Conservation (phyloP, 2,113 vertebrate species). For the Sapayoa aenigma region DNA sequence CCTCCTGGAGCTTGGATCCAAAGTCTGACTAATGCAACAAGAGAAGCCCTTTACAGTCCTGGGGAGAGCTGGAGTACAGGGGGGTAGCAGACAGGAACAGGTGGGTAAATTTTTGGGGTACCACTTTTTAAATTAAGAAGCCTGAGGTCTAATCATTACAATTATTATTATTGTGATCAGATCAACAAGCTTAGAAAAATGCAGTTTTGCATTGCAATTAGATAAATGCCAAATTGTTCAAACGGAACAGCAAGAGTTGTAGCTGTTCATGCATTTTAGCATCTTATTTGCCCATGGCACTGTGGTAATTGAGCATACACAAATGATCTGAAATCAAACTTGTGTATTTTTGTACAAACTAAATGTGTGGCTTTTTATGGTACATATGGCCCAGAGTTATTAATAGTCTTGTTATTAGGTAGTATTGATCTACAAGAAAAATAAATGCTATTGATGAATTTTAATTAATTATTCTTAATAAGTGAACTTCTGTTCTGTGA, state of each 20-base stretch:
- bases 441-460: not conserved
- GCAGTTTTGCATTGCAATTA: not conserved
- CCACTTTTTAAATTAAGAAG: not conserved
- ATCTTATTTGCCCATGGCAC: not conserved
- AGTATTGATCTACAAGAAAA: not conserved
- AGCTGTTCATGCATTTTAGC: not conserved
- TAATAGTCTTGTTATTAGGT: not conserved
- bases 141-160: not conserved
- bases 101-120: not conserved
- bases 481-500: not conserved
- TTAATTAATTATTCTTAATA: not conserved
- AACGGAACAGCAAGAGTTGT: not conserved
- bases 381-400: not conserved
- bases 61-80: not conserved
- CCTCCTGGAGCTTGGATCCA: not conserved
- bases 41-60: not conserved
- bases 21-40: not conserved
- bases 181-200: not conserved
- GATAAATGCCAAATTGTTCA: not conserved
- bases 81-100: fast-evolving
- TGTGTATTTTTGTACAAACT: not conserved
- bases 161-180: not conserved
- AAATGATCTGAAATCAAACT: not conserved
- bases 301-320: not conserved
- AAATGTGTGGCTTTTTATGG: not conserved